Evolutionary conservation across 2,888 invertebrate species (phyloP).

Genomic region (Drosophila pseudotalamancana): DNA sequence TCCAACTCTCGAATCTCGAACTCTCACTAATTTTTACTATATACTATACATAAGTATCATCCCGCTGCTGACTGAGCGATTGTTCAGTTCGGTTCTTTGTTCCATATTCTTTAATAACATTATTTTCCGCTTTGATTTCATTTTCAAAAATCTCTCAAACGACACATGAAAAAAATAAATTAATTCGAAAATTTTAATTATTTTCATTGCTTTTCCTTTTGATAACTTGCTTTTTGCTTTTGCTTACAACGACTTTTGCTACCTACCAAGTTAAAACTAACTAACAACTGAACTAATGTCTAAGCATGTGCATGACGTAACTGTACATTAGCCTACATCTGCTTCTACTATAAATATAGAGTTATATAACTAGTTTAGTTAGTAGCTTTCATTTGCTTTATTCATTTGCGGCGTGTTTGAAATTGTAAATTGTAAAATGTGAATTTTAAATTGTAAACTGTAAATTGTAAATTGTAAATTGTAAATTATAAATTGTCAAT

Average conservation of each 20-base stretch:
- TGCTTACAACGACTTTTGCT: constrained; percentile 42
- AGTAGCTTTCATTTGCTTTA: constrained; percentile 1
- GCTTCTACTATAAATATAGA: no score
- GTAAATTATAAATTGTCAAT: neutral
- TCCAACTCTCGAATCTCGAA: no score
- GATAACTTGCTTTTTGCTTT: constrained; percentile 53
- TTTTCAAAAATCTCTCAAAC: constrained; percentile 6
- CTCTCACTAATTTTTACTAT: constrained; percentile 5
- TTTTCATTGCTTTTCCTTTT: constrained; percentile 33
- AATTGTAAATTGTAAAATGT: neutral
- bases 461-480: constrained; percentile 4
- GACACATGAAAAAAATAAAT: constrained; percentile 35
- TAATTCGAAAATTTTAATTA: no score
- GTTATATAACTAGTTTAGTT: no score
- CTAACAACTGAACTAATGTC: no score
- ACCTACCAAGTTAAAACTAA: no score
- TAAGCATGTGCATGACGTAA: constrained; percentile 22
- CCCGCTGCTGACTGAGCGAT: constrained; percentile 3
- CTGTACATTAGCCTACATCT: no score
- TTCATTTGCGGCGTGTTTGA: no score
- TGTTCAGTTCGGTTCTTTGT: constrained; percentile 18
- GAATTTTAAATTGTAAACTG: neutral
- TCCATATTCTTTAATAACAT: constrained; percentile 16
- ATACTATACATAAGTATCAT: constrained; percentile 1
- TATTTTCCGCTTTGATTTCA: constrained; percentile 25